A percentile compares a stretch with the other conserved stretches of the same genome.
Conservation (phyloP, 2,888 invertebrate species). For the Epinotia bilunana region DNA sequence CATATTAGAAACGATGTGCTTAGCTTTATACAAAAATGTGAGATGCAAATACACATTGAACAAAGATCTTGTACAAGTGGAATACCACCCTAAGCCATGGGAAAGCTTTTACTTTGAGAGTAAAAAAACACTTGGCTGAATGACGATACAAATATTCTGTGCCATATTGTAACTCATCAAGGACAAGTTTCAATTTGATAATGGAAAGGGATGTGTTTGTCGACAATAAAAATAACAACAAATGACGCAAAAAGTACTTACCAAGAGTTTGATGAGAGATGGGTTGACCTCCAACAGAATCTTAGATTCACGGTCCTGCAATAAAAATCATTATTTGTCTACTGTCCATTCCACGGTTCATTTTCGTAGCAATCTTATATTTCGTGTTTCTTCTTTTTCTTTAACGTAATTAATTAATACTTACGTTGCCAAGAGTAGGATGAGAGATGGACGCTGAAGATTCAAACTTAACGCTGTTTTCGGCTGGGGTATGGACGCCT, state of each 20-base stretch:
- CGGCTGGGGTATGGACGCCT: slow-evolving; percentile 57
- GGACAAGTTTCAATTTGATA: not conserved
- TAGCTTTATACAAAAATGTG: too few species aligned
- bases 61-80: too few species aligned
- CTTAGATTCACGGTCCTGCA: slow-evolving; percentile 73
- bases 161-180: too few species aligned
- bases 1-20: too few species aligned
- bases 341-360: too few species aligned
- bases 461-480: slow-evolving; percentile 68
- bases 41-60: too few species aligned
- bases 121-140: too few species aligned
- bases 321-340: slow-evolving; percentile 19
- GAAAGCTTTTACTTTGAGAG: too few species aligned
- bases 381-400: not conserved
- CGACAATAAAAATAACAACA: not conserved
- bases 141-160: too few species aligned
- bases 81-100: too few species aligned
- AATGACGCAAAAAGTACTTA: slow-evolving; percentile 54
- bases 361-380: too few species aligned
- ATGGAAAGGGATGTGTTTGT: not conserved
- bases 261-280: slow-evolving; percentile 67
- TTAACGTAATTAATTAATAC: slow-evolving; percentile 47
- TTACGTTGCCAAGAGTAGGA: slow-evolving; percentile 69
- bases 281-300: slow-evolving; percentile 70
- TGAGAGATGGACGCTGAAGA: slow-evolving; percentile 65